Evolutionary conservation across 2,113 vertebrate genomes (phyloP), one percentile per base, ranked within the genome.

Genomic region (Madoqua kirkii): DNA sequence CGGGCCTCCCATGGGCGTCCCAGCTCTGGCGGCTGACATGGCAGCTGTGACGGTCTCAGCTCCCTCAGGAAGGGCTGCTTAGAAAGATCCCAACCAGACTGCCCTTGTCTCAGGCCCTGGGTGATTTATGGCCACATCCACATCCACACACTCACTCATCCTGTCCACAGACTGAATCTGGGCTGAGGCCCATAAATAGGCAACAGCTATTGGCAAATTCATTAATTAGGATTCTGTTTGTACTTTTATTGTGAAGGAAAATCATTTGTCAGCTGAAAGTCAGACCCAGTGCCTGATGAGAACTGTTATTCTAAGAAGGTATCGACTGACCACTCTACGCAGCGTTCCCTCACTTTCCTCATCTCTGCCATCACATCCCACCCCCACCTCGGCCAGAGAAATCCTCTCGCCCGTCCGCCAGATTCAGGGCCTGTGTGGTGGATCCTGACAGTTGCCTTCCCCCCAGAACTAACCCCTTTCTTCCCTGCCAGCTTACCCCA

Each of bases 211-310:
- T 98, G 98, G 97, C 98, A 98, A 98, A 97, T 98, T 98, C 98
- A 98, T 98, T 98, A 98, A 98, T 98, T 98, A 98, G 95, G 97
- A 98, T 98, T 98, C 98, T 98, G 96, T 98, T 97, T 98, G 98
- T 98, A 98, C 98, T 98, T 98, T 98, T 98, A 98, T 98, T 98
- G 98, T 98, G 98, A 98, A 97, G 91, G 97, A 97, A 98, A 98
- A 98, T 98, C 98, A 98, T 98, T 98, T 98, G 98, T 98, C 96
- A 98, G 97, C 96, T 98, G 96, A 96, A 98, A 97, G 98, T 97
- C 97, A 97, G 97, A 98, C 94, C 93, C 92, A 64, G 97, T 57
- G 96, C 97, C 96, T 95, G 97, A 97, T 96, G 98, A 98, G 95
- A 92, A 96, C 96, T 97, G 97, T 98, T 98, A 98, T 97, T 97